A percentile compares a stretch with the other conserved stretches of the same genome.
phyloP scores from a whole-genome alignment of 2,113 vertebrate genomes.

The Sander vitreus region DNA sequence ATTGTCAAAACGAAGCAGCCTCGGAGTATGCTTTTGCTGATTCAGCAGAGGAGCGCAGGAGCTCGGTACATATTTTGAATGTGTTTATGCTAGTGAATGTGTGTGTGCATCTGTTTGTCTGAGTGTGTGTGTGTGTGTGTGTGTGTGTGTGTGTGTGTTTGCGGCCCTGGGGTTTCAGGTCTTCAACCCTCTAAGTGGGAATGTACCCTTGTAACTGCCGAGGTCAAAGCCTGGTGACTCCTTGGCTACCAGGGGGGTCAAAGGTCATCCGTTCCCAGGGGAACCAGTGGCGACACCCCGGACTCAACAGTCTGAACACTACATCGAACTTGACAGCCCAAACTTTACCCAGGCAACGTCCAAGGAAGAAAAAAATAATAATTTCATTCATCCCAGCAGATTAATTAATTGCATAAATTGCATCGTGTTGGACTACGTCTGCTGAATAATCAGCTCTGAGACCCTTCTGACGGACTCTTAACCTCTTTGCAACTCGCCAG shows the following conservation, averaged over 20 bases:
- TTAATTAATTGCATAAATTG: conserved; percentile 38
- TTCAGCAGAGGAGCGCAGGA: conserved; percentile 15
- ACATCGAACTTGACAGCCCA: conserved; percentile 55
- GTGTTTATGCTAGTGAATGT: conserved; percentile 28
- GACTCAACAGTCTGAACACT: conserved; percentile 50
- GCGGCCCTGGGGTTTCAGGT: conserved; percentile 46
- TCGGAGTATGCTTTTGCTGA: conserved; percentile 52
- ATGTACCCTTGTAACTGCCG: conserved; percentile 69
- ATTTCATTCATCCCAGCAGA: conserved; percentile 31
- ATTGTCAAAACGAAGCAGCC: conserved; percentile 58
- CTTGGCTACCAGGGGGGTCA: conserved; percentile 62
- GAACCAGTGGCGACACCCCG: conserved; percentile 69
- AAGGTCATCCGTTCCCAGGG: conserved; percentile 66
- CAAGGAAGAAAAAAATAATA: not conserved
- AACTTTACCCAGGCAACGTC: conserved; percentile 19
- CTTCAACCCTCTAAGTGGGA: conserved; percentile 66
- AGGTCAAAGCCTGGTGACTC: conserved; percentile 73
- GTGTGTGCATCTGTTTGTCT: conserved; percentile 34
- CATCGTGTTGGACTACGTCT: not conserved
- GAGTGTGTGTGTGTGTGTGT: conserved; percentile 8
- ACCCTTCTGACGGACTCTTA: conserved; percentile 29
- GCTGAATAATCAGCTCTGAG: conserved; percentile 40
- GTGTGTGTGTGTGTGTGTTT: conserved; percentile 37
- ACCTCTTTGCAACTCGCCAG: conserved; percentile 32
- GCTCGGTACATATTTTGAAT: conserved; percentile 18